Evolutionary conservation across 1,140 invertebrate genomes (phyloP), one percentile per base, ranked within the genome.

Genomic region (Melitaea cinxia): DNA sequence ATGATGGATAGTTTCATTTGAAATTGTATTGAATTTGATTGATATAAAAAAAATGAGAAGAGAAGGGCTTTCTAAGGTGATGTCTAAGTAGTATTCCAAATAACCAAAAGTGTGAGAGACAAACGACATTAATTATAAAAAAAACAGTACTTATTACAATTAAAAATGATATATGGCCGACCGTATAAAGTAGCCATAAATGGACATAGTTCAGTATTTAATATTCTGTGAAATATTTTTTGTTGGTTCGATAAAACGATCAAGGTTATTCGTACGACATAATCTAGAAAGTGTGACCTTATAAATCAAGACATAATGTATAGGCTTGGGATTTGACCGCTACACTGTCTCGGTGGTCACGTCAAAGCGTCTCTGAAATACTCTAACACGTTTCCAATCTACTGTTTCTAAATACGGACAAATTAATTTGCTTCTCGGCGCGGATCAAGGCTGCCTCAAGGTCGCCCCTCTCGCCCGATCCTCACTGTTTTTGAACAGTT

Each of bases 361-460:
- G 70, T 77, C 68, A 69, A 70, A 54, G 68, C 65, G 68, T 75
- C 57, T 70, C 64, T 65, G 59, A 65, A 63, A 68, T 67, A 64
- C 56, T 61, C 65, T 73, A 72, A 75, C 68, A 80, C 67, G 74
- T 73, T 82, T 75, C 50, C 76, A 78, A 83, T 83, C 67, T 66
- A 70, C 65, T 56, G 64, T 64, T 78, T 80, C 77, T 82, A 81
- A 80, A 78, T 77, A 79, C 69, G 77, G 75, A 65, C 65, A 77
- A 80, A 84, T 81, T 81, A 80, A 83, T 83, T 82, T 82, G 28
- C 71, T 73, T 24, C 45, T 58, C 66, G 57, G 61, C 60, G 12
- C 52, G 50, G 49, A 49, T 74, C 68, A 74, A 83, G 81, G 75
- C 75, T 79, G 72, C 7, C 17, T 35, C 80, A 76, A 85, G 82